Percentiles rank a stretch among this genome's conserved stretches.
Evolutionary conservation across 2,888 invertebrate species (phyloP).

Genomic region (Hypercompe scribonia): DNA sequence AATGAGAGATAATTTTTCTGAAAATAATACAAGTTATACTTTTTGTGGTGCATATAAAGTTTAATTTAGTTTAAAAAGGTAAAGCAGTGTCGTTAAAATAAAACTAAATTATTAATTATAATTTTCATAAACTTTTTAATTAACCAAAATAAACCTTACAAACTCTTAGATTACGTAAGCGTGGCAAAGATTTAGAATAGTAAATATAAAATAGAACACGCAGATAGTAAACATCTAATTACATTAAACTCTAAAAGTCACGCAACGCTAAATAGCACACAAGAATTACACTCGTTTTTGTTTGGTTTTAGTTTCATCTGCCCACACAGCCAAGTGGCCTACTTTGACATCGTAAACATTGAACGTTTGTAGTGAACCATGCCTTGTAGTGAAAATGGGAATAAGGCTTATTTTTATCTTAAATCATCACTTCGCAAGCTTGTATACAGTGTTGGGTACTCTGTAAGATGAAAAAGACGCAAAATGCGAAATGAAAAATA

Average conservation of each 20-base stretch:
- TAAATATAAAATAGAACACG: not conserved
- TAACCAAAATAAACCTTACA: not conserved
- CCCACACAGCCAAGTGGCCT: constrained; percentile 35
- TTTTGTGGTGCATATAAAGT: not conserved
- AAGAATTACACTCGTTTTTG: constrained; percentile 42
- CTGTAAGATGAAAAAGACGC: not conserved
- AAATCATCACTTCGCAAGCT: not conserved
- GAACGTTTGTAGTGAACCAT: constrained; percentile 35
- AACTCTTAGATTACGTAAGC: not conserved
- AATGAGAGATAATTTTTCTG: no score
- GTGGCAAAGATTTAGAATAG: constrained; percentile 4
- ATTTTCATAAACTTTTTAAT: not conserved
- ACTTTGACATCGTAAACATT: constrained; percentile 26
- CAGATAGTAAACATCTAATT: constrained; percentile 8
- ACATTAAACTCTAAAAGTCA: constrained; percentile 21
- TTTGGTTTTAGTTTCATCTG: constrained; percentile 42
- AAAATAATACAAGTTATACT: not conserved
- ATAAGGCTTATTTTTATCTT: constrained; percentile 8
- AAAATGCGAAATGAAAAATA: not conserved
- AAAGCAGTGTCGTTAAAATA: not conserved
- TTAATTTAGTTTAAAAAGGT: not conserved
- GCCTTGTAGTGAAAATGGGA: constrained; percentile 8
- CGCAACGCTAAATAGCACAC: constrained; percentile 43
- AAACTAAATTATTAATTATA: no score
- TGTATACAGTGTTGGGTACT: not conserved